These are phyloP conservation scores for Syngnathus rostellatus DNA, from an alignment of 2,797 vertebrate genomes.

Conservation along the genomic window DNA sequence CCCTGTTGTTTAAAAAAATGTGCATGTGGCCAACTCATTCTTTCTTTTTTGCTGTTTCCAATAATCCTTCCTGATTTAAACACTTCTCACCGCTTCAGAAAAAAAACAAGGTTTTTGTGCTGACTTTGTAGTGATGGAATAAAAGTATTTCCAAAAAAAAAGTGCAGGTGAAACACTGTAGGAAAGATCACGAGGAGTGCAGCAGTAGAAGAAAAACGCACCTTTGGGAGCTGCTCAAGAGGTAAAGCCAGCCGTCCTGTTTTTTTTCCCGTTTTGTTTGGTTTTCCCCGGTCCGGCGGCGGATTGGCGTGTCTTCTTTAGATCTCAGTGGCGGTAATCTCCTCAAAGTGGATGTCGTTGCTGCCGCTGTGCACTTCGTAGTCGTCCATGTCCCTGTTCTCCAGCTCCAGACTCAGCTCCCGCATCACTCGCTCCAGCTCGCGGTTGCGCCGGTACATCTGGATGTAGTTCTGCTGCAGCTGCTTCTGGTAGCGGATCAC, in stretches of 20 bases:
- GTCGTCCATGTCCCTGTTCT: conserved; percentile 79
- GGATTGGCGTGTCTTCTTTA: conserved; percentile 25
- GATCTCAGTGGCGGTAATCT: conserved; percentile 76
- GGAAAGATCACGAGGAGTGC: conserved; percentile 26
- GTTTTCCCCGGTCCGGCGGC: neutral
- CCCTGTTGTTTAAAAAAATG: conserved; percentile 19
- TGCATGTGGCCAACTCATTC: conserved; percentile 17
- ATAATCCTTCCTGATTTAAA: conserved; percentile 51
- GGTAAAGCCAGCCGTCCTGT: conserved; percentile 26
- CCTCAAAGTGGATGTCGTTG: conserved; percentile 84
- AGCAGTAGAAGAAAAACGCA: conserved; percentile 31
- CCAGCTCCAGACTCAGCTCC: conserved; percentile 88
- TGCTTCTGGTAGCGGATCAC: conserved; percentile 98
- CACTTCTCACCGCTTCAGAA: conserved; percentile 25
- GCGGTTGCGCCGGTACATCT: conserved; percentile 94
- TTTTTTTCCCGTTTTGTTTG: neutral
- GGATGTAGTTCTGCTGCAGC: conserved; percentile 97
- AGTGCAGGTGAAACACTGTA: conserved; percentile 10
- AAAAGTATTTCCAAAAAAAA: conserved; percentile 26
- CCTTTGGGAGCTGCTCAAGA: conserved; percentile 39
- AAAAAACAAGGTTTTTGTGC: conserved; percentile 47
- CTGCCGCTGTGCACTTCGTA: conserved; percentile 81
- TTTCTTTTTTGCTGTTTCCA: conserved; percentile 36
- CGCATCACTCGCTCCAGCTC: conserved; percentile 89
- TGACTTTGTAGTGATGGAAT: conserved; percentile 46